phyloP scores from a whole-genome alignment of 2,113 vertebrate species.

The Toxostoma redivivum region DNA sequence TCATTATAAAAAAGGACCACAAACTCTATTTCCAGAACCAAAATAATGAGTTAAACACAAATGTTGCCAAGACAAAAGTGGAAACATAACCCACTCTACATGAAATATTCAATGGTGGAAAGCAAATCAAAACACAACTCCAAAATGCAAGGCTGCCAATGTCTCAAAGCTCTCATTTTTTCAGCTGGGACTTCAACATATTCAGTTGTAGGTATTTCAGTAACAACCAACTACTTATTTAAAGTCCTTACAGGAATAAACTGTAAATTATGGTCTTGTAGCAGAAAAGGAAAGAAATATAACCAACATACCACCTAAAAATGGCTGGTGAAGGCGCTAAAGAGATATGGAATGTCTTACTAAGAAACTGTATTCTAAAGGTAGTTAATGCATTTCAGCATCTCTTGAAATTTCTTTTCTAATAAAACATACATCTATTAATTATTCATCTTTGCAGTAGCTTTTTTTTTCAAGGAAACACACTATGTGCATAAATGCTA shows the following conservation, averaged over 20 bases:
- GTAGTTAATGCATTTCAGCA: neutral
- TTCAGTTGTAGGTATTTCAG: neutral
- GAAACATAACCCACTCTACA: neutral
- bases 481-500: constrained; percentile 34
- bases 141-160: neutral
- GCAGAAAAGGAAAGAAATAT: neutral
- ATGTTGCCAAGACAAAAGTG: neutral
- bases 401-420: constrained; percentile 36
- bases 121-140: neutral
- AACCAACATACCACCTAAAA: neutral
- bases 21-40: neutral
- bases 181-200: neutral
- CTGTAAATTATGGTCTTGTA: neutral
- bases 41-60: neutral
- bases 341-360: neutral
- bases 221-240: neutral
- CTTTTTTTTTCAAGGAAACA: constrained; percentile 47
- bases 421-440: neutral
- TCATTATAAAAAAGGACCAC: neutral
- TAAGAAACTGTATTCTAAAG: neutral
- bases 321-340: neutral
- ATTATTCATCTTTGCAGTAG: constrained; percentile 10
- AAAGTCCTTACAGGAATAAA: neutral
- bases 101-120: neutral
- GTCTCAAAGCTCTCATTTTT: neutral